Conservation (phyloP, 2,113 vertebrate genomes). For the Hylia prasina region DNA sequence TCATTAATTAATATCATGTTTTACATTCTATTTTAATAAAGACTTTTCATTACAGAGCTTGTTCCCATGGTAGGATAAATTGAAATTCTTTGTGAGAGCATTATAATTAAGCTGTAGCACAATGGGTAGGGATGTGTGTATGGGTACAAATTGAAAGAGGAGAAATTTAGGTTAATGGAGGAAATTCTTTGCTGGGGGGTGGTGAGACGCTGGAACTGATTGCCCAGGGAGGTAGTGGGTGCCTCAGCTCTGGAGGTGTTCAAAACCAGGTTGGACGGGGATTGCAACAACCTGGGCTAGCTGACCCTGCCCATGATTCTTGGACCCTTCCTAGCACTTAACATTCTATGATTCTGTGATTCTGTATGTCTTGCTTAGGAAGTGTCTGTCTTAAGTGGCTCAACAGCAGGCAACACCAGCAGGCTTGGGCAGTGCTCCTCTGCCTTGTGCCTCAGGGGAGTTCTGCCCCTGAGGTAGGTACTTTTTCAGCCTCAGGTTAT, state of each 20-base stretch:
- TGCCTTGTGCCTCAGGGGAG: background rate
- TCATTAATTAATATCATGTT: background rate
- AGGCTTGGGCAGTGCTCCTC: rapidly evolving
- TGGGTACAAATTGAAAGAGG: background rate
- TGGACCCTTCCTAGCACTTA: background rate
- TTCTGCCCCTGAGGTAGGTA: too few relatives aligned
- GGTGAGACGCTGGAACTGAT: background rate
- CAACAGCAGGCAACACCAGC: background rate
- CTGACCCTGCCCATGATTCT: background rate
- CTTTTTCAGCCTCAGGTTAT: background rate
- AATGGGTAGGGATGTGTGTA: background rate
- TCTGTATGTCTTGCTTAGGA: background rate
- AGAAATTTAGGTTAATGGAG: background rate
- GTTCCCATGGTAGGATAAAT: slow-evolving; percentile 24
- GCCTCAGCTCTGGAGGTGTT: background rate
- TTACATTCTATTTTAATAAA: slow-evolving; percentile 38
- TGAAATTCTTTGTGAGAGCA: background rate
- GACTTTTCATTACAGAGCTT: slow-evolving; percentile 10
- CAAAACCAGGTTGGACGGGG: background rate
- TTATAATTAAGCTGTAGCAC: slow-evolving; percentile 3
- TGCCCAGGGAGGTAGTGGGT: background rate
- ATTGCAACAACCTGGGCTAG: background rate
- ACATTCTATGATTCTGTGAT: background rate
- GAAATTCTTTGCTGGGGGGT: background rate
- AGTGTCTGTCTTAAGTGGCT: background rate